A percentile compares a stretch with the other conserved stretches of the same genome.
phyloP scores from a whole-genome alignment of 2,797 vertebrate species.

The Epinephelus malabaricus region DNA sequence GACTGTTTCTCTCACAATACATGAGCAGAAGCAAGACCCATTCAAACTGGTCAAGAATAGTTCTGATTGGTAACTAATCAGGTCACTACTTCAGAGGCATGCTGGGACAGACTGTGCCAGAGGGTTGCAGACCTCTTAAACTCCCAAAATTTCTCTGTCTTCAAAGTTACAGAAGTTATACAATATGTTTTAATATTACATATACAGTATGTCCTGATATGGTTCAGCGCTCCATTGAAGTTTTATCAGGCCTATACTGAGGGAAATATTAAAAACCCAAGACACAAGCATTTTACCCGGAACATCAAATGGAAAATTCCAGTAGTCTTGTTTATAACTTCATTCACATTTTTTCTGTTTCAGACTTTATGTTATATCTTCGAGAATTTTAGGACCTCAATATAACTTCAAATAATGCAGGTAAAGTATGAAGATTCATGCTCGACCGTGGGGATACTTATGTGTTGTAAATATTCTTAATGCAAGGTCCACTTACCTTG shows the following conservation, averaged over 20 bases:
- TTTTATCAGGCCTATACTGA: neutral
- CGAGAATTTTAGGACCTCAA: neutral
- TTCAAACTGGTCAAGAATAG: slow-evolving; percentile 8
- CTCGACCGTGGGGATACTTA: neutral
- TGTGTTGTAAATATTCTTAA: neutral
- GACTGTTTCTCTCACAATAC: slow-evolving; percentile 9
- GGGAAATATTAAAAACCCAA: slow-evolving; percentile 9
- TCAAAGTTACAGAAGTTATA: neutral
- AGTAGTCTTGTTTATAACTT: neutral
- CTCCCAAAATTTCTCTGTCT: neutral
- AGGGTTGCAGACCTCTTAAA: neutral
- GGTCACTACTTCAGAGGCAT: slow-evolving; percentile 19
- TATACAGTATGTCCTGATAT: neutral
- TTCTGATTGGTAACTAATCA: slow-evolving; percentile 29
- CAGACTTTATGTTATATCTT: neutral
- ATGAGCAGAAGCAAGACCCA: neutral
- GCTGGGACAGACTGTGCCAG: neutral
- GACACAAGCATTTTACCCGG: neutral
- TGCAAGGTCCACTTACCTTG: neutral
- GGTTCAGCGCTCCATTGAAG: neutral
- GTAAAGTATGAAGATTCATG: neutral
- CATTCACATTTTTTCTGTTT: neutral
- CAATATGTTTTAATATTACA: neutral
- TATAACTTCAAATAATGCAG: neutral
- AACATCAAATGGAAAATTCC: slow-evolving; percentile 13